Evolutionary conservation across 2,113 vertebrate species (phyloP).

Genomic region (Petroica traversi): DNA sequence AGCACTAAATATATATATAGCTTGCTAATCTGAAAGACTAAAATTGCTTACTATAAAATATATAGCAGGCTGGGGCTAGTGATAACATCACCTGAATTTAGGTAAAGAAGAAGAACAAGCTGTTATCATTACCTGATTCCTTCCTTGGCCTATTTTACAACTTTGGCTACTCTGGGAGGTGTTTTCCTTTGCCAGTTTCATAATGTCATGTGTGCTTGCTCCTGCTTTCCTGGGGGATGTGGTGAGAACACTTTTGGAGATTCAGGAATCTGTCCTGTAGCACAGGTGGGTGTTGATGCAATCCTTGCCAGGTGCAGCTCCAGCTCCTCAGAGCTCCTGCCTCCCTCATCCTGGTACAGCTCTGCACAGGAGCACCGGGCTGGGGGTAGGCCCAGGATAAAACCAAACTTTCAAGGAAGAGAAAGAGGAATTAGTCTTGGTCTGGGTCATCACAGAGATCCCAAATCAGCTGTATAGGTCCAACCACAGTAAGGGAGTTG

Average conservation of each 20-base stretch:
- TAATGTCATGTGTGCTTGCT: neutral
- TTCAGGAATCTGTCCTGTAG: neutral
- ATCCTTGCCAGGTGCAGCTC: neutral
- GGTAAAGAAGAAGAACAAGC: neutral
- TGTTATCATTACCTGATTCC: neutral
- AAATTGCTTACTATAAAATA: slow-evolving; percentile 4
- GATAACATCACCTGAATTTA: slow-evolving; percentile 22
- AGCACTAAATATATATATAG: slow-evolving; percentile 51
- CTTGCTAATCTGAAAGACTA: slow-evolving; percentile 43
- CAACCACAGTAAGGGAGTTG: neutral
- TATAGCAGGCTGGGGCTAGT: neutral
- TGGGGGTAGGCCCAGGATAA: neutral
- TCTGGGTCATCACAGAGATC: neutral
- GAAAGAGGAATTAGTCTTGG: neutral
- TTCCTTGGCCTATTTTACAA: neutral
- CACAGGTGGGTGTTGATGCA: neutral
- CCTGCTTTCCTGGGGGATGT: neutral
- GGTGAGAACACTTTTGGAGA: neutral
- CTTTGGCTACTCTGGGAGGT: neutral
- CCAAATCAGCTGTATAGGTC: neutral
- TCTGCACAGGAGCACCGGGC: neutral
- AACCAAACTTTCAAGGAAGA: neutral
- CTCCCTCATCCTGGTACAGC: neutral
- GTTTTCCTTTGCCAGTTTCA: neutral
- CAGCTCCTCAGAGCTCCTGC: neutral